Conservation (phyloP, 1,140 invertebrate genomes). For the Sminthurides bifidus region DNA sequence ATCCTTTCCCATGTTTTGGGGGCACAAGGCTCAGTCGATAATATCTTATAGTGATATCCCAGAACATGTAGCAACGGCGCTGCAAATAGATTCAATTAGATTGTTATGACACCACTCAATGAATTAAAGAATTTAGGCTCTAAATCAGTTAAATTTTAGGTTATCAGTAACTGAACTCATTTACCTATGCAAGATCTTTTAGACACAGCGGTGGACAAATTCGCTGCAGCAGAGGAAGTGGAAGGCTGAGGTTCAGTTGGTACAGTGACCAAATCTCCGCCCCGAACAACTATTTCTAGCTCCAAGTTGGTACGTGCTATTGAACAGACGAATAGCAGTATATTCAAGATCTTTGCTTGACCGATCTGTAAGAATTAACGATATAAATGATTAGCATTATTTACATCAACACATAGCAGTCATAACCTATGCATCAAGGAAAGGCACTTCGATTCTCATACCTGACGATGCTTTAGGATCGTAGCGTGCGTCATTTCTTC, state of each 20-base stretch:
- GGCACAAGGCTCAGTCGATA: constrained; percentile 35
- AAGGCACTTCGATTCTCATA: constrained; percentile 3
- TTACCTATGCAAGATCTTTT: constrained; percentile 77
- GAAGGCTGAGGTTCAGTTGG: constrained; percentile 34
- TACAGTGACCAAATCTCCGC: constrained; percentile 50
- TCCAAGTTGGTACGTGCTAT: constrained; percentile 86
- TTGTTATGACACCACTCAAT: background rate
- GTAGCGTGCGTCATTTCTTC: constrained; percentile 80
- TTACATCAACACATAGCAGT: background rate
- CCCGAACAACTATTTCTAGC: constrained; percentile 75
- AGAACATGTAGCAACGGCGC: constrained; percentile 79
- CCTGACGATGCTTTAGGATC: constrained; percentile 44
- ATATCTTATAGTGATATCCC: constrained; percentile 63
- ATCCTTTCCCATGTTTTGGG: constrained; percentile 31
- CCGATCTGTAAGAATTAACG: constrained; percentile 36
- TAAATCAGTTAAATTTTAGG: too few species aligned
- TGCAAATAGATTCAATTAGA: constrained; percentile 33
- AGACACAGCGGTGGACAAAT: constrained; percentile 50
- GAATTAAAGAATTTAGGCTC: too few species aligned
- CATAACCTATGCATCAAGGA: background rate
- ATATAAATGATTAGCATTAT: background rate
- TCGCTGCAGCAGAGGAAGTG: constrained; percentile 34
- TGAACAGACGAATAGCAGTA: constrained; percentile 79
- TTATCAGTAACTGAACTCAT: constrained; percentile 22
- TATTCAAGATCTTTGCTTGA: constrained; percentile 50